phyloP scores from a whole-genome alignment of 2,888 invertebrate species.

The Pterostichus madidus region DNA sequence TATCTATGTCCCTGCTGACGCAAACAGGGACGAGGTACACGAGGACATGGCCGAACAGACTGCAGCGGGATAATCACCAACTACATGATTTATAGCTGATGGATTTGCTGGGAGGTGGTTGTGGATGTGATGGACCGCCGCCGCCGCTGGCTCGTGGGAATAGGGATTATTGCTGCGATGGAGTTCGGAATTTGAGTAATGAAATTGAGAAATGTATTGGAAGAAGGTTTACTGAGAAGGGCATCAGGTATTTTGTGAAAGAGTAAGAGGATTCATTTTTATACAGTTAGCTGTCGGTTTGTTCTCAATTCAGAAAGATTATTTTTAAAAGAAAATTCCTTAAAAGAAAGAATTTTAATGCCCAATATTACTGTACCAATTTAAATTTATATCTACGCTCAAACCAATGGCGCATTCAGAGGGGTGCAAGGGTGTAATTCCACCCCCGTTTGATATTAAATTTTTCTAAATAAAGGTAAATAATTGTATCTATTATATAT shows the following conservation, averaged over 20 bases:
- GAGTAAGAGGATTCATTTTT: no score
- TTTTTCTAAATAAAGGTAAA: no score
- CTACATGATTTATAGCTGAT: constrained; percentile 30
- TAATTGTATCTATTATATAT: no score
- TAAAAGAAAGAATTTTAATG: no score
- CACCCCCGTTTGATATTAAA: no score
- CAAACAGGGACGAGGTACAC: not conserved
- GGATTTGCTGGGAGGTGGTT: constrained; percentile 20
- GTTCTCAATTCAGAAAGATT: no score
- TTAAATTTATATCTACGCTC: no score
- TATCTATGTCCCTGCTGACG: constrained; percentile 31
- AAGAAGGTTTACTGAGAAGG: constrained; percentile 19
- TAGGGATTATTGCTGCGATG: constrained; percentile 11
- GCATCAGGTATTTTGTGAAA: constrained; percentile 5
- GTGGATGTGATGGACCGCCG: constrained; percentile 23
- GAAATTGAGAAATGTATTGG: constrained; percentile 36
- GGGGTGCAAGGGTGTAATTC: no score
- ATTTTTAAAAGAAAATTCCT: no score
- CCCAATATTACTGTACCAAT: no score
- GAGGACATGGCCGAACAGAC: not conserved
- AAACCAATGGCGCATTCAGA: no score
- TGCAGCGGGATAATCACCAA: not conserved
- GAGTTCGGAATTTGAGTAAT: constrained; percentile 28
- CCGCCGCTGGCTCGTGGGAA: constrained; percentile 8
- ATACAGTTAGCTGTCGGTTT: no score